Conservation (phyloP, 2,113 vertebrate genomes). For the Eudyptes chrysolophus region DNA sequence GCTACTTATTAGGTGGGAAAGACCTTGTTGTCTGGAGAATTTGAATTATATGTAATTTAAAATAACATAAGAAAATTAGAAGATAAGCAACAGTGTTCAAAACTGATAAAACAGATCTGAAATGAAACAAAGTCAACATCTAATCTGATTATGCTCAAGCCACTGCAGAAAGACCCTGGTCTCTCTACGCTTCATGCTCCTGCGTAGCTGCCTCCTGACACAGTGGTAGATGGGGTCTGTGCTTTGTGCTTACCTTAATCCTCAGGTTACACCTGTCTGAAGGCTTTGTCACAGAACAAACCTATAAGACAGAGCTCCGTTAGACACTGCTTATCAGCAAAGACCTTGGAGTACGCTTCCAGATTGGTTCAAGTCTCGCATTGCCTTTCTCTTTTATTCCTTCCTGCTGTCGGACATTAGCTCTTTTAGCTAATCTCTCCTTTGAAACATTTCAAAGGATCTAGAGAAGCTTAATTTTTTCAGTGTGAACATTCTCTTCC, state of each 20-base stretch:
- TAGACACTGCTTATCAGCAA: not conserved
- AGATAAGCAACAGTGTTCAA: not conserved
- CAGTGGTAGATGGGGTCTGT: not conserved
- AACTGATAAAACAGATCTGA: not conserved
- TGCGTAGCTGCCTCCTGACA: not conserved
- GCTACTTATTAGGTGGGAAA: not conserved
- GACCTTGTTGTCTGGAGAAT: not conserved
- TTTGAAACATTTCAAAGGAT: not conserved
- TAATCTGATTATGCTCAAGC: not conserved
- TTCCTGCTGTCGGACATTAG: not conserved
- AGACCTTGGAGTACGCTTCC: not conserved
- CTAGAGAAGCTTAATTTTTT: not conserved
- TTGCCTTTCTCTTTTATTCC: not conserved
- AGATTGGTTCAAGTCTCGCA: not conserved
- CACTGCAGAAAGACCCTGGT: not conserved
- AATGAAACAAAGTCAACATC: not conserved
- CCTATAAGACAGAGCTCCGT: accelerated
- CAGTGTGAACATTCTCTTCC: not conserved
- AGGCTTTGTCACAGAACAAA: not conserved
- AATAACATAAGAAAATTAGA: not conserved
- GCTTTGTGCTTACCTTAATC: not conserved
- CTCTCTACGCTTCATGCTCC: not conserved
- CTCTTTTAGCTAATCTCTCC: not conserved
- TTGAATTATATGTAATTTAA: not conserved
- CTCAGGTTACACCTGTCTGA: not conserved